Conservation (phyloP, 2,888 invertebrate species). For the Ormyrus rosae region DNA sequence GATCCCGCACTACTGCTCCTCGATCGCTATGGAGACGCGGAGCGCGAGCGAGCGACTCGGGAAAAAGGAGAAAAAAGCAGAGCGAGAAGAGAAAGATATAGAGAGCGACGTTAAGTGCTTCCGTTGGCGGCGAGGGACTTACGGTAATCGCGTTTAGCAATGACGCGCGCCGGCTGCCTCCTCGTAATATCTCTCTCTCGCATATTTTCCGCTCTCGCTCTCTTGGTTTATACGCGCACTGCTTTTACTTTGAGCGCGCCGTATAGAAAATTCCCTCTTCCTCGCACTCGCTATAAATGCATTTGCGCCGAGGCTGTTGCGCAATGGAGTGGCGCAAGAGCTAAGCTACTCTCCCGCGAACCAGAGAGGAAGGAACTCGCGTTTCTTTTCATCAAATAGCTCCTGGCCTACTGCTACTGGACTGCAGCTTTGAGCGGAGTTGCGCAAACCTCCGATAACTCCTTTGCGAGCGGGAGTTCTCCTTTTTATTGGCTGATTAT, state of each 20-base stretch:
- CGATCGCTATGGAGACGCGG: constrained; percentile 23
- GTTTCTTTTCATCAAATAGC: constrained; percentile 34
- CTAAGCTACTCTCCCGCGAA: background rate
- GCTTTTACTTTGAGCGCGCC: constrained; percentile 25
- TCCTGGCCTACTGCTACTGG: background rate
- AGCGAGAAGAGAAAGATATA: constrained; percentile 41
- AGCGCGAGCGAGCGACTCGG: constrained; percentile 5
- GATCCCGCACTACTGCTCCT: constrained; percentile 52
- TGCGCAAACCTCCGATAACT: too few species aligned
- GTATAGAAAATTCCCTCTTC: constrained; percentile 33
- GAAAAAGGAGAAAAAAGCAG: constrained; percentile 30
- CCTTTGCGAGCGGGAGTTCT: too few species aligned
- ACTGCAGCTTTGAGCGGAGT: too few species aligned
- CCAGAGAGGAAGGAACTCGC: background rate
- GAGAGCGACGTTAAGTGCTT: constrained; percentile 57
- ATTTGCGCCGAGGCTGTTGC: constrained; percentile 26
- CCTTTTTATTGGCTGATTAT: too few species aligned
- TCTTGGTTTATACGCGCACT: constrained; percentile 3
- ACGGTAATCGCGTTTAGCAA: constrained; percentile 56
- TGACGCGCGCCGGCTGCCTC: constrained; percentile 51
- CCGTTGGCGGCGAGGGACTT: constrained; percentile 55
- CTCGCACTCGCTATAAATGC: constrained; percentile 31
- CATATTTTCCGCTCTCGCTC: constrained; percentile 38
- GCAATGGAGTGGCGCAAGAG: background rate
- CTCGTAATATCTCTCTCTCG: constrained; percentile 36